These are phyloP conservation scores for Conus canariensis DNA, from an alignment of 2,888 invertebrate species.

Conservation along the genomic window DNA sequence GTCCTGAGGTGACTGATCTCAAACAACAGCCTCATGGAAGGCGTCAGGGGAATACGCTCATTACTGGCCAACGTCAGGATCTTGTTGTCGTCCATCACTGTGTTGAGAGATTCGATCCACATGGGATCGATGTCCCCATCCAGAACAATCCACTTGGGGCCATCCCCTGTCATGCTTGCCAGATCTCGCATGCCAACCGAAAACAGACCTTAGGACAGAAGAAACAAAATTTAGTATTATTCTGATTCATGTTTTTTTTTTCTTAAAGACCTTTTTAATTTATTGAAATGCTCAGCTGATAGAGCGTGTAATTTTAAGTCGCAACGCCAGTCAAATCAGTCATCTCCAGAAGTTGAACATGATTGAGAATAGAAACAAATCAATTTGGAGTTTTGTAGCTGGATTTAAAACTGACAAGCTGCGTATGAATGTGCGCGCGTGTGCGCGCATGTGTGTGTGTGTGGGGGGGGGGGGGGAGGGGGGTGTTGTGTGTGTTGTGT, in stretches of 20 bases:
- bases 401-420: no score
- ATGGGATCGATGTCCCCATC: conserved; percentile 99
- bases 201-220: conserved; percentile 85
- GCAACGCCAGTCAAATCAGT: no score
- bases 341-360: no score
- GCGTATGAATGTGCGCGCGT: not conserved
- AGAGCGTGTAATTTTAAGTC: not conserved
- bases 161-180: conserved; percentile 91
- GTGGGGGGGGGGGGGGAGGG: no score
- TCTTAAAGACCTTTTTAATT: no score
- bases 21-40: conserved; percentile 95
- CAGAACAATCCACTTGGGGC: conserved; percentile 93
- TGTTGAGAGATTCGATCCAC: conserved; percentile 98
- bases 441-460: not conserved
- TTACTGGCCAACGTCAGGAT: conserved; percentile 95
- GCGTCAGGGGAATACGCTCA: conserved; percentile 95
- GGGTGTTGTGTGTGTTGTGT: no score
- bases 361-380: no score
- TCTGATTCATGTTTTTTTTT: no score
- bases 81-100: conserved; percentile 99
- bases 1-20: conserved; percentile 97
- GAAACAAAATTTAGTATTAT: conserved; percentile 3
- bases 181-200: conserved; percentile 97
- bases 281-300: not conserved
- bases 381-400: no score